These are phyloP conservation scores for Caenorhabditis becei DNA, from an alignment of 2,888 invertebrate species.

Conservation along the genomic window DNA sequence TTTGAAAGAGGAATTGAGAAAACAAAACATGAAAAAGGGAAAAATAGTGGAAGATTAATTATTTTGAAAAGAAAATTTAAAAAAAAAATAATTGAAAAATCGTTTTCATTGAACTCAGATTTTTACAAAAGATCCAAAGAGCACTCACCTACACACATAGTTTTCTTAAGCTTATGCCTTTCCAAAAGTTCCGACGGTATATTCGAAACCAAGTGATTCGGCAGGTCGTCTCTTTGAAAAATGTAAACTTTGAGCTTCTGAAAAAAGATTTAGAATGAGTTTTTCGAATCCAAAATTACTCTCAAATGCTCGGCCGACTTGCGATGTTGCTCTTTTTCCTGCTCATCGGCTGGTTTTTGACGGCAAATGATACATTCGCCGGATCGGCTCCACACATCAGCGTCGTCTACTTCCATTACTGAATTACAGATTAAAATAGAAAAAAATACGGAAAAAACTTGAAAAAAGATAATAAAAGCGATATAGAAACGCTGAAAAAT, in stretches of 20 bases:
- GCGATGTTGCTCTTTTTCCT: conserved; percentile 9
- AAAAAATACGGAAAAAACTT: neutral
- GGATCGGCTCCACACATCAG: conserved; percentile 27
- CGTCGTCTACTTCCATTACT: conserved; percentile 20
- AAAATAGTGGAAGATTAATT: too few species aligned
- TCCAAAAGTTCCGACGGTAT: conserved; percentile 36
- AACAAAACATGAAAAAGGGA: too few species aligned
- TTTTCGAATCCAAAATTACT: conserved; percentile 7
- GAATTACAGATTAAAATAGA: neutral
- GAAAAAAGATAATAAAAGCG: conserved; percentile 16
- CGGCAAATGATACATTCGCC: conserved; percentile 13
- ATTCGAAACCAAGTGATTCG: neutral
- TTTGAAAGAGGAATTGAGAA: too few species aligned
- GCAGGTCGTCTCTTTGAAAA: conserved; percentile 42
- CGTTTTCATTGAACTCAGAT: too few species aligned
- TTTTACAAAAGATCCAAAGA: neutral
- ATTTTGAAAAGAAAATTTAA: too few species aligned
- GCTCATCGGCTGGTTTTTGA: neutral
- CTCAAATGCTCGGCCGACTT: conserved; percentile 6
- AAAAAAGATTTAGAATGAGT: neutral
- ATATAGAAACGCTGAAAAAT: conserved; percentile 17
- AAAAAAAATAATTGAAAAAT: too few species aligned
- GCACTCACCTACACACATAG: conserved; percentile 17
- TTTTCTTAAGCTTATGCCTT: conserved; percentile 38
- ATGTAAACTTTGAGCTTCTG: conserved; percentile 49